Conservation (phyloP, 1,140 invertebrate genomes). For the Brachionus asplanchnoidis region DNA sequence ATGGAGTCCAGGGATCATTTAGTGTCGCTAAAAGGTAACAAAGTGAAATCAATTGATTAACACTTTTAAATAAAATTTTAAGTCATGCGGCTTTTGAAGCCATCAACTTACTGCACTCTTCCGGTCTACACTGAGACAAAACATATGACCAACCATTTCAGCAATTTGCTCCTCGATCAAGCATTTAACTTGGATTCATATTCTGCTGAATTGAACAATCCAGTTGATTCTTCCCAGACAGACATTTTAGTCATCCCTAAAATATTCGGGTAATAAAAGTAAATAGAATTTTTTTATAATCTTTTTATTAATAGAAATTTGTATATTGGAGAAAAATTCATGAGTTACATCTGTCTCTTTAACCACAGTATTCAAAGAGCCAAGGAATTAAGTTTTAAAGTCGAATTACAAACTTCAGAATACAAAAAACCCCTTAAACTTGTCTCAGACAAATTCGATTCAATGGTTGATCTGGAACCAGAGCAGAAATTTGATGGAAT, state of each 20-base stretch:
- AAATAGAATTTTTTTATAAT: background rate
- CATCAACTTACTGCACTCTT: background rate
- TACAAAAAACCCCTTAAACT: background rate
- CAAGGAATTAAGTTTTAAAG: background rate
- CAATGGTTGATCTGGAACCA: background rate
- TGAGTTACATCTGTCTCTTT: slow-evolving; percentile 24
- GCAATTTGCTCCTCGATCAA: background rate
- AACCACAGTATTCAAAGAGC: slow-evolving; percentile 20
- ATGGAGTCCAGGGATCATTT: slow-evolving; percentile 3
- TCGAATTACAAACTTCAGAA: slow-evolving; percentile 8
- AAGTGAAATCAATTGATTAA: no score
- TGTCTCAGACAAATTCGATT: background rate
- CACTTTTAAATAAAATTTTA: no score
- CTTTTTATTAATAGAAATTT: background rate
- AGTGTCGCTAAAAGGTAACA: background rate
- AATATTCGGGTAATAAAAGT: background rate
- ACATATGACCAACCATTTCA: background rate
- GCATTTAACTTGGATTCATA: background rate
- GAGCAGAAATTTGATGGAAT: slow-evolving; percentile 37
- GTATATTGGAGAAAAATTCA: slow-evolving; percentile 38
- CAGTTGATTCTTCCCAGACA: background rate
- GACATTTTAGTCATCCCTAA: slow-evolving; percentile 18
- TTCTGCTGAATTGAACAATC: background rate
- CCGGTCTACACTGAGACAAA: background rate
- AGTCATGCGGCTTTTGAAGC: slow-evolving; percentile 17